Percentiles rank a stretch among this genome's conserved stretches.
These are phyloP conservation scores for Cuculus canorus DNA, from an alignment of 2,797 vertebrate species.

Conservation along the genomic window DNA sequence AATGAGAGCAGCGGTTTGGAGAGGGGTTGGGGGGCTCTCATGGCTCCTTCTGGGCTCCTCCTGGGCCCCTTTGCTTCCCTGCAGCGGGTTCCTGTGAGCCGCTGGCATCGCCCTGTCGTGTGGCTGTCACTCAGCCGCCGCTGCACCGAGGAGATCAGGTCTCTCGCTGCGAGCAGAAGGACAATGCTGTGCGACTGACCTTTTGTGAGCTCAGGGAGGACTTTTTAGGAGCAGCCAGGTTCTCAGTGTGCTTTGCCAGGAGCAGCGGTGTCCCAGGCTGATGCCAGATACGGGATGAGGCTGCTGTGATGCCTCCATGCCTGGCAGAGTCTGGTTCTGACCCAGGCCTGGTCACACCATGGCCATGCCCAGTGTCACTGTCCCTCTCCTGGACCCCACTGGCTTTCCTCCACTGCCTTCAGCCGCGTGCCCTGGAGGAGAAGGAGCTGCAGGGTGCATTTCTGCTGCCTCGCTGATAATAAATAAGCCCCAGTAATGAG, in stretches of 20 bases:
- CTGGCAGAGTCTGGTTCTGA: not conserved
- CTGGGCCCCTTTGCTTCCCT: rapidly evolving
- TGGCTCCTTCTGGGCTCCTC: not conserved
- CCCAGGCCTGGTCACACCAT: not conserved
- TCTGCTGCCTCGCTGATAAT: conserved; percentile 20
- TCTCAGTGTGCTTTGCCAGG: not conserved
- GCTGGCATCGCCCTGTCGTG: not conserved
- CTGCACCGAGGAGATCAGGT: not conserved
- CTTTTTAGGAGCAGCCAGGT: not conserved
- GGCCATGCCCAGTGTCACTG: not conserved
- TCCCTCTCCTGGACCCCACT: not conserved
- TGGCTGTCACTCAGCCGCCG: not conserved
- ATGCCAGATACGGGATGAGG: not conserved
- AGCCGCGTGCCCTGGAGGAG: not conserved
- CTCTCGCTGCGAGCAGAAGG: not conserved
- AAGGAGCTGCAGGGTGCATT: not conserved
- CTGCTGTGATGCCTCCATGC: not conserved
- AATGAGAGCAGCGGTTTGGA: conserved; percentile 21
- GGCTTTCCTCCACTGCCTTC: not conserved
- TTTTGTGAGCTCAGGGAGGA: not conserved
- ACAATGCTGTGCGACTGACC: not conserved
- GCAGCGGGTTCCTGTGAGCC: rapidly evolving
- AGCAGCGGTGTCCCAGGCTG: not conserved
- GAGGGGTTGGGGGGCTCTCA: not conserved
- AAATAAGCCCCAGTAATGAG: conserved; percentile 55